A percentile compares a stretch with the other conserved stretches of the same genome.
Evolutionary conservation across 2,113 vertebrate genomes (phyloP).

Genomic region (Perccottus glenii): DNA sequence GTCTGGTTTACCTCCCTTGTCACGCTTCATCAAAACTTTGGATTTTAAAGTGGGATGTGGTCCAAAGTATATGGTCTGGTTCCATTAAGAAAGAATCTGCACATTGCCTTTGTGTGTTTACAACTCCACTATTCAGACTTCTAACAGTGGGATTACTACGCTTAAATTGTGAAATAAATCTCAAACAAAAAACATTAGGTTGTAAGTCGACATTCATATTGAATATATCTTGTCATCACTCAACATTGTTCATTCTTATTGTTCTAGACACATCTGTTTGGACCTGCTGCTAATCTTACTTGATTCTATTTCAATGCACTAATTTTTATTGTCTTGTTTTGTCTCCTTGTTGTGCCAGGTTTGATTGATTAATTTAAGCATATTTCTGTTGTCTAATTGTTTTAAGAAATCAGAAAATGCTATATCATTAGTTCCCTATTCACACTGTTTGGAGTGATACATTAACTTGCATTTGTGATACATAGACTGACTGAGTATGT

Average conservation of each 20-base stretch:
- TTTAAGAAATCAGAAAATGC: constrained; percentile 2
- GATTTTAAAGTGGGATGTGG: constrained; percentile 13
- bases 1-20: constrained; percentile 11
- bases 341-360: not conserved
- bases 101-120: not conserved
- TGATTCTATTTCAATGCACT: not conserved
- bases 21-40: not conserved
- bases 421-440: constrained; percentile 8
- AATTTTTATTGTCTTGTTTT: not conserved
- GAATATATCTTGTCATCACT: constrained; percentile 13
- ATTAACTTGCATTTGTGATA: constrained; percentile 39
- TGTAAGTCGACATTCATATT: not conserved
- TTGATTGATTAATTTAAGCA: not conserved
- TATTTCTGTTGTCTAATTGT: not conserved
- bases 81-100: constrained; percentile 4
- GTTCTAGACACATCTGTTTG: not conserved
- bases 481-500: constrained; percentile 46
- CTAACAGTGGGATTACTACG: not conserved
- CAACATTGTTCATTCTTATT: not conserved
- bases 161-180: not conserved
- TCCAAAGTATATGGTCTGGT: not conserved
- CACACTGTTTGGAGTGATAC: constrained; percentile 36
- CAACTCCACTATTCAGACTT: not conserved
- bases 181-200: not conserved
- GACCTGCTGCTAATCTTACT: not conserved